A percentile compares a stretch with the other conserved stretches of the same genome.
These are phyloP conservation scores for Aldrovandia affinis DNA, from an alignment of 2,797 vertebrate species.

Conservation along the genomic window DNA sequence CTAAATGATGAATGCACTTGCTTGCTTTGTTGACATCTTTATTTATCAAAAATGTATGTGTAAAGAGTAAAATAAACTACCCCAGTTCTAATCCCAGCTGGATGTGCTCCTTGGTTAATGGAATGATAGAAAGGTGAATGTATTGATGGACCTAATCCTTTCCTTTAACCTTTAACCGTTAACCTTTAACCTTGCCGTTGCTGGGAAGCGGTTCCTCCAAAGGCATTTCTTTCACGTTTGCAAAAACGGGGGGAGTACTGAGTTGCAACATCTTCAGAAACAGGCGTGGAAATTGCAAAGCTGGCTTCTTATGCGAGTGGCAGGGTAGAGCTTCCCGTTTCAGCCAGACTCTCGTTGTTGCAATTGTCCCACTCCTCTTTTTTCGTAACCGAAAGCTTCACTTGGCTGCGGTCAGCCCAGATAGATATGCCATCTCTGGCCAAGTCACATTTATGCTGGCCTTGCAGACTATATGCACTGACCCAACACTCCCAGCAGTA, in stretches of 20 bases:
- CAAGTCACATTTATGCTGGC: neutral
- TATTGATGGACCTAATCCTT: neutral
- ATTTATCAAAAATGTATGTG: neutral
- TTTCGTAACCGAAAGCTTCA: neutral
- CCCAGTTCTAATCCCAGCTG: neutral
- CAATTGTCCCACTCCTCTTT: slow-evolving; percentile 7
- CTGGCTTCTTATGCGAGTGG: neutral
- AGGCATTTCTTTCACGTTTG: neutral
- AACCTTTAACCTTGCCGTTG: neutral
- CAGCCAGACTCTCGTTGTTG: neutral
- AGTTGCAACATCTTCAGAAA: slow-evolving; percentile 24
- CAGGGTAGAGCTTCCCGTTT: slow-evolving; percentile 10
- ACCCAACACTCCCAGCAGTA: neutral
- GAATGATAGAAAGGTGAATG: neutral
- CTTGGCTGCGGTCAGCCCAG: neutral
- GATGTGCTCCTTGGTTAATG: neutral
- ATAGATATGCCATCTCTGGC: neutral
- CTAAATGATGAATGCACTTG: too few relatives aligned
- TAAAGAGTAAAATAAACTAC: neutral
- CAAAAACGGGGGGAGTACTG: neutral
- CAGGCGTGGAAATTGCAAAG: slow-evolving; percentile 14
- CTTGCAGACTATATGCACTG: too few relatives aligned
- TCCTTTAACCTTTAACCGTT: neutral
- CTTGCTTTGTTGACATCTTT: too few relatives aligned
- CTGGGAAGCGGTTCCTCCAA: neutral